Base-by-base conservation (phyloP, 2,888 invertebrate species). In the Mythimna ferrago region DNA sequence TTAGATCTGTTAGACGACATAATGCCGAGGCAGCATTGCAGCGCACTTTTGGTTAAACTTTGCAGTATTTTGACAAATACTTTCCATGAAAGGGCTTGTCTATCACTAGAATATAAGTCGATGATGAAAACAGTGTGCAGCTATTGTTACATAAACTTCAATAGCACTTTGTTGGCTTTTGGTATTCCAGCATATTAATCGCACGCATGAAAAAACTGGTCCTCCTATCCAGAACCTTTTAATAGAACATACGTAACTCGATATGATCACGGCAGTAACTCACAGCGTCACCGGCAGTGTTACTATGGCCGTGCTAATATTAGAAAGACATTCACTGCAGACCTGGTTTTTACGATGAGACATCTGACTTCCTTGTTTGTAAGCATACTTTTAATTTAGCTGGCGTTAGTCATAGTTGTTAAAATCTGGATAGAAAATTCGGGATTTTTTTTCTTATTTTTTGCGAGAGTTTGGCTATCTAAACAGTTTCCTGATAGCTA, bases 241-340 rank as follows among this genome's bases (percentile, higher is more conserved):
- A 21, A 44, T 66, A 53, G 64, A 63, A 67, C 60, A 74, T 70
- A 72, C 35, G 78, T 73, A 78, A 86, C 65, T 51, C 73, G 84
- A 83, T 86, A 86, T 76, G 75, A 73, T 83, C 67, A 64, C 73
- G 76, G 63, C 74, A 70, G 75, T 83, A 77, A 82, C 70, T 76
- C 77, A 84, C 60, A 60, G 41, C 57, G 73, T 66, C 68, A 78
- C 78, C 35, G 66, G 26, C 78, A 78, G 74, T 35, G 64, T 62
- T 68, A 53, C 82, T 78, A 65, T 56, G 56, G 21, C 53, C 48
- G 67, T 48, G 67, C 76, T 84, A 85, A 81, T 80, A 81, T 73
- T 85, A 85, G 78, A 66, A 48, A 73, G 2, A 69, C 70, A 71
- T 78, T 76, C 77, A 68, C 64, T 71, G 51, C 61, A 74, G 57